Evolutionary conservation across 1,140 invertebrate species (phyloP).

Genomic region (Drosophila arizonae): DNA sequence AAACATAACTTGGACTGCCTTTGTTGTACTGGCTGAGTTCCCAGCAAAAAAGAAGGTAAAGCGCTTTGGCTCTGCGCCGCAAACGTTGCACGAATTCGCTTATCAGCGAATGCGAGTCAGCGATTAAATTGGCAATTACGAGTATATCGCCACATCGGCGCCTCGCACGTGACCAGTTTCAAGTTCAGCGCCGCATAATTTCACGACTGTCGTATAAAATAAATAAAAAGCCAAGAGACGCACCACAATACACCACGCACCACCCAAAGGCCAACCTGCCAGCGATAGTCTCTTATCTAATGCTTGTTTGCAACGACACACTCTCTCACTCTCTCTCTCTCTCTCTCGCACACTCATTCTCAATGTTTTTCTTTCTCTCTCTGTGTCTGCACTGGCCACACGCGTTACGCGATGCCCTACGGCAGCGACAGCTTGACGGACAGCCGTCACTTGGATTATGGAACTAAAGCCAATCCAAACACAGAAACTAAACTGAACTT

Average conservation of each 20-base stretch:
- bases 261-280: slow-evolving; percentile 7
- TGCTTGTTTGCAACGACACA: neutral
- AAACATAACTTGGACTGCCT: slow-evolving; percentile 39
- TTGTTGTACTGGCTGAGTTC: slow-evolving; percentile 11
- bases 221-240: slow-evolving; percentile 10
- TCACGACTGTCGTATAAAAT: slow-evolving; percentile 23
- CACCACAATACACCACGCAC: neutral
- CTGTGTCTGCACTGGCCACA: slow-evolving; percentile 6
- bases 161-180: slow-evolving; percentile 70
- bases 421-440: slow-evolving; percentile 8
- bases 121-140: slow-evolving; percentile 73
- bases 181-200: slow-evolving; percentile 64
- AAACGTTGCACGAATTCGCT: slow-evolving; percentile 47
- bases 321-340: neutral
- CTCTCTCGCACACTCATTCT: neutral
- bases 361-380: neutral
- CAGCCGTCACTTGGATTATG: slow-evolving; percentile 27
- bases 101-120: slow-evolving; percentile 61
- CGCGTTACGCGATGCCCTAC: slow-evolving; percentile 19
- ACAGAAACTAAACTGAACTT: slow-evolving; percentile 27
- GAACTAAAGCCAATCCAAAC: slow-evolving; percentile 20
- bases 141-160: slow-evolving; percentile 67
- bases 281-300: slow-evolving; percentile 16
- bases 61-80: too few relatives aligned
- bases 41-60: slow-evolving; percentile 1